These are phyloP conservation scores for Drosophila melanosoma DNA, from an alignment of 2,888 invertebrate genomes.

Conservation along the genomic window DNA sequence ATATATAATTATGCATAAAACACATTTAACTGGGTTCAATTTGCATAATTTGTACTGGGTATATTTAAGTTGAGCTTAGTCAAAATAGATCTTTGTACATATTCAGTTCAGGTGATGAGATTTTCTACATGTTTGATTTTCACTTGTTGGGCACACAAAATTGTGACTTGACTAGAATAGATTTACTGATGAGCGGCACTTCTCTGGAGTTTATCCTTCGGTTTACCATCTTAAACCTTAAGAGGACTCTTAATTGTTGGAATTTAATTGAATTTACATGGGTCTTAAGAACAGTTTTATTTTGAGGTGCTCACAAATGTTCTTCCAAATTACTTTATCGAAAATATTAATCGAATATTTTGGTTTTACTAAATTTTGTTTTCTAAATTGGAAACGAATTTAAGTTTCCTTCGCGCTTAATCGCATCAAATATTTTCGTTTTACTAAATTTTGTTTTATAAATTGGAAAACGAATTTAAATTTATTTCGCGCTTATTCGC, in stretches of 20 bases:
- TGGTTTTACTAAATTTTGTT: background rate
- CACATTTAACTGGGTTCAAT: background rate
- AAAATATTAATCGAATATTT: no score
- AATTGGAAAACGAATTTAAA: background rate
- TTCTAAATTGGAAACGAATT: no score
- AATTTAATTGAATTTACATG: background rate
- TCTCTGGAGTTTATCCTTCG: background rate
- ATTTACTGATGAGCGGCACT: constrained; percentile 26
- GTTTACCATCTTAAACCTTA: background rate
- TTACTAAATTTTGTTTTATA: no score
- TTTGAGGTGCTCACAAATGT: background rate
- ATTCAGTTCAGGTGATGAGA: background rate
- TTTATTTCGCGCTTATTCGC: no score
- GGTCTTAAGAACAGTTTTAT: background rate
- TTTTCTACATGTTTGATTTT: constrained; percentile 17
- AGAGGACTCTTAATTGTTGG: background rate
- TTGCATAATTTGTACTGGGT: background rate
- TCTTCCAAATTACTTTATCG: background rate
- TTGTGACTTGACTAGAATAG: constrained; percentile 24
- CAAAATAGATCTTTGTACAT: background rate
- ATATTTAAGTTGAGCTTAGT: background rate
- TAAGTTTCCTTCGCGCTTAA: no score
- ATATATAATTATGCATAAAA: background rate
- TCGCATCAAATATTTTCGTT: no score
- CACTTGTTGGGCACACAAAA: constrained; percentile 27